These are phyloP conservation scores for Phasianus colchicus DNA, from an alignment of 2,113 vertebrate genomes.

Conservation along the genomic window DNA sequence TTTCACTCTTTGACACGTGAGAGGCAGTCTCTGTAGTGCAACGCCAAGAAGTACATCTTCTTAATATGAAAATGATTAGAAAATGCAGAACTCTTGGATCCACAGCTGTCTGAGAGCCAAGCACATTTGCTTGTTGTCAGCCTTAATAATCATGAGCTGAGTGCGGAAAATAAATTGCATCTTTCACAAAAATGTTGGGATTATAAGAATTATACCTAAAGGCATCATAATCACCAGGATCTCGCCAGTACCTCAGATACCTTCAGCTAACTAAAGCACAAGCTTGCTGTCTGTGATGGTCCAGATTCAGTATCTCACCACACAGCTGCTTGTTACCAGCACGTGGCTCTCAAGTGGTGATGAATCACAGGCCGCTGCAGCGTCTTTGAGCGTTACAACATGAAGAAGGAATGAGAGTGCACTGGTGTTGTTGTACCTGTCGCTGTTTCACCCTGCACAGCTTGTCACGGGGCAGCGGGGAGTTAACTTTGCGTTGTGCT, in stretches of 20 bases:
- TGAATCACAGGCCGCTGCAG: rapidly evolving
- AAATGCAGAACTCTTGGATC: background rate
- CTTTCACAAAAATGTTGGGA: background rate
- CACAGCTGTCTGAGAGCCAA: background rate
- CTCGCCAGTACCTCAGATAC: background rate
- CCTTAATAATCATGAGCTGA: background rate
- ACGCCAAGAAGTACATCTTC: background rate
- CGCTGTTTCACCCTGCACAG: rapidly evolving
- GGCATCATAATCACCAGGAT: background rate
- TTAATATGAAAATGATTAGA: background rate
- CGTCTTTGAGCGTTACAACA: rapidly evolving
- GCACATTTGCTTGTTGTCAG: background rate
- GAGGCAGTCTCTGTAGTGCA: background rate
- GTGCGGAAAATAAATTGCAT: background rate
- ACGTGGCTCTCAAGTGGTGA: rapidly evolving
- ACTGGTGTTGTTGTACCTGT: rapidly evolving
- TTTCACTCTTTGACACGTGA: background rate
- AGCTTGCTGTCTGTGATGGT: background rate
- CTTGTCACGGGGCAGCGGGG: background rate
- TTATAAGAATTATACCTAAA: background rate
- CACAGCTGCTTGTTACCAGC: background rate
- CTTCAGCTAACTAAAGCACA: background rate
- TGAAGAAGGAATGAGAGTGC: rapidly evolving
- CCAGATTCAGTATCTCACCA: background rate
- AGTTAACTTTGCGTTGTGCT: background rate